Evolutionary conservation across 2,888 invertebrate species (phyloP).

Genomic region (Zeuzera pyrina): DNA sequence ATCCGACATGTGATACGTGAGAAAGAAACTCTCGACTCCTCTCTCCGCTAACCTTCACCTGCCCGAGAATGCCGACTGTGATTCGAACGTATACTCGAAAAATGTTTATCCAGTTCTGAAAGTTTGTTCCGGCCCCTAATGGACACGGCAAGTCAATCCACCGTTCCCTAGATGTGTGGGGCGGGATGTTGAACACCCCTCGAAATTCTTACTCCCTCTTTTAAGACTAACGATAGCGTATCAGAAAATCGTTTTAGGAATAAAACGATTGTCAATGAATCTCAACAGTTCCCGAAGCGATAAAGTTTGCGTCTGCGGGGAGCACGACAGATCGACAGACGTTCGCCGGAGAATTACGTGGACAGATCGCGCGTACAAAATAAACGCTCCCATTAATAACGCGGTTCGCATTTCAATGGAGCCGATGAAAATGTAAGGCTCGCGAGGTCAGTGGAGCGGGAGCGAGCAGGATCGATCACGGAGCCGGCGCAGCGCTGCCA

Average conservation of each 20-base stretch:
- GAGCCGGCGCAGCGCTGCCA: not conserved
- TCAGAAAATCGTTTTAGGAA: conserved; percentile 28
- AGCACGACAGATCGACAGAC: conserved; percentile 19
- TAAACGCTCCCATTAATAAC: too few species aligned
- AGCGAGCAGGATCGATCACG: too few species aligned
- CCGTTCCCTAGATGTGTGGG: conserved; percentile 4
- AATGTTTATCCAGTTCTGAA: conserved; percentile 23
- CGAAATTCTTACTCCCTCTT: not conserved
- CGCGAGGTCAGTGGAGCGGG: too few species aligned
- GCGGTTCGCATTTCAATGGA: too few species aligned
- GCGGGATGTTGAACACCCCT: not conserved
- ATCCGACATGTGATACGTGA: too few species aligned
- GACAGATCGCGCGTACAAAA: too few species aligned
- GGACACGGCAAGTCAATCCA: conserved; percentile 23
- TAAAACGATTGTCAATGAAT: conserved; percentile 33
- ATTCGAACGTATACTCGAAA: conserved; percentile 5
- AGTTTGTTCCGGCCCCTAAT: conserved; percentile 26
- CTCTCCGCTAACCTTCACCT: too few species aligned
- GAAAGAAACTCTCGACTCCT: too few species aligned
- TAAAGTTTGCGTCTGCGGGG: conserved; percentile 24
- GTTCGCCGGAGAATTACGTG: conserved; percentile 3
- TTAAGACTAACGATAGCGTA: conserved; percentile 10
- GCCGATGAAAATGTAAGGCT: too few species aligned
- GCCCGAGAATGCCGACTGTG: too few species aligned
- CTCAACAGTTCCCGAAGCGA: conserved; percentile 29